Base-by-base conservation (phyloP, 2,797 vertebrate species). In the Dicrostonyx torquatus region DNA sequence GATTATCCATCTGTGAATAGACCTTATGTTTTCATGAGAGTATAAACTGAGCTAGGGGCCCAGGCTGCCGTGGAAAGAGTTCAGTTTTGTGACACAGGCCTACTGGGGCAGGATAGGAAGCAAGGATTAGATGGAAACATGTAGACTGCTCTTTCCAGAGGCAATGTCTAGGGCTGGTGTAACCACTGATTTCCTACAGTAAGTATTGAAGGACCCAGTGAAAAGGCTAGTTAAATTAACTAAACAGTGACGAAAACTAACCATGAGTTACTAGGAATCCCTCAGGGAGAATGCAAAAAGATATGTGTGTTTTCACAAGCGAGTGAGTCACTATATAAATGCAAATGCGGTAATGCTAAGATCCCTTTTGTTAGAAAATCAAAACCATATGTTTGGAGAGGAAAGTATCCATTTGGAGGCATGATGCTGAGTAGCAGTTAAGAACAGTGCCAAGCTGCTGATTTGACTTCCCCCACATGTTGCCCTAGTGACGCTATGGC, bases 351-450 rank as follows among this genome's bases (percentile, higher is more conserved):
- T 88, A 43, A 84, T 72, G 82, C 29, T 66, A 86, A 86, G 75
- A 15, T 80, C 60, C 11, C 50, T 82, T 77, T 90, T 93, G 50
- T 93, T 53, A 88, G 66, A 72, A 86, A 82, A 64, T 84, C 13
- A 80, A 50, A 87, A 68, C 53, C 43, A 53, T 76, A 22, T 48
- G 70, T 64, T 45, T 93, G 37, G 37, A 90, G 85, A 50, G 43
- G 60, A n/a, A 77, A 72, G 75, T 80, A 12, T n/a, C 58, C 55
- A 29, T 82, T 60, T 89, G 34, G 29, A 93, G 75, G 64, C 34
- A 50, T 24, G 55, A 6, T 62, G 37, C 70, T 40, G 40, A 53
- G 77, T 31, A 24, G 76, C 82, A 43, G 73, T 53, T 73, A 40
- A 50, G 80, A 80, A 29, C 22, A 58, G 24, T 43, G 31, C 43